Base-by-base conservation (phyloP, 1,140 invertebrate species). In the Pinna nobilis region DNA sequence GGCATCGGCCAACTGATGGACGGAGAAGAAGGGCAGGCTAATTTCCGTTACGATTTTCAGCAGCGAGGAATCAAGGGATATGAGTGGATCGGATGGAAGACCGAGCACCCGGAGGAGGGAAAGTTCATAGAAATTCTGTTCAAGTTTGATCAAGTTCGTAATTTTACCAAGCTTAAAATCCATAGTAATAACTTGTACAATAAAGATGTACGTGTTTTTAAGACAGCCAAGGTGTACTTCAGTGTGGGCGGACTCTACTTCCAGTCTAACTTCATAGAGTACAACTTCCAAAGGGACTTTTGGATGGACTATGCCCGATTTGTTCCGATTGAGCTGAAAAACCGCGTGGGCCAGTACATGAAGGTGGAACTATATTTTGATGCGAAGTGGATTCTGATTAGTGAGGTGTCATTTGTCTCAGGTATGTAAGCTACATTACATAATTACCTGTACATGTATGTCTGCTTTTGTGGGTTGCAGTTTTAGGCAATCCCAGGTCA, bases 31-130 rank as follows among this genome's bases (percentile, higher is more conserved):
- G 86, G 95, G 50, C 91, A 92, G n/a, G 93, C 94, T 72, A 93
- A 95, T 86, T 95, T 95, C 86, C 92, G 93, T 78, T 88, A 92
- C n/a, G 93, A 94, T 87, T 92, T 91, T 59, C 90, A 90, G 78
- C 93, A 92, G 66, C 90, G 92, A 75, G 93, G 93, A 44, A 94
- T 89, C 76, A 82, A 91, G 91, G 95, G 94, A 37, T 93, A 93
- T 53, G 93, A 94, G 44, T 98, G 96, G 96, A 94, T 98, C 9
- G 96, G 96, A 0, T 98, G 96, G 96, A 92, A 93, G 73, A 96
- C 96, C 89, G 95, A 96, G 79, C 68, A 79, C 87, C 94, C 95
- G 78, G 32, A 61, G 15, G 33, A 50, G 41, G 70, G 6, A 59
- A 69, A n/a, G 74, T 84, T 84, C 2, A 70, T 89, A 11, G 81